Evolutionary conservation across 2,888 invertebrate species (phyloP), one percentile per base, ranked within the genome.

Genomic region (Melanchra persicariae): DNA sequence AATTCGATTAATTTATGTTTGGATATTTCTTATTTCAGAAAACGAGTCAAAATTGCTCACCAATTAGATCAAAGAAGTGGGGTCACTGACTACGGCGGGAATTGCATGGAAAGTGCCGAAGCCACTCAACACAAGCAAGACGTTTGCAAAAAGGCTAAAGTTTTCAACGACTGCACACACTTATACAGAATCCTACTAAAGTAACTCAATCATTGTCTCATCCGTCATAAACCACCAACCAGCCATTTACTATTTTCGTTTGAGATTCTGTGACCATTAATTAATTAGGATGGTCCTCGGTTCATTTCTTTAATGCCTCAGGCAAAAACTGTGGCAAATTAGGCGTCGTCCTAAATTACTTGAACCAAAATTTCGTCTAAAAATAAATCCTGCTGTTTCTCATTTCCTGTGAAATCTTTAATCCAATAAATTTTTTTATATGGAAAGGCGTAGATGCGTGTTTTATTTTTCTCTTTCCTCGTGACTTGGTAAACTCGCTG

Each of bases 121-220:
- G 92, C 93, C 0, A 90, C 92, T 0, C 92, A 92, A 47, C 94
- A 95, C 82, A 95, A 94, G 22, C 93, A 94, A 65, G 95, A 95
- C 63, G 95, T 95, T 43, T 95, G 95, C 88, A 93, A 91, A 82
- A 95, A 94, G 74, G 95, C 95, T 3, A 95, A 95, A 79, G 92
- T 93, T 0, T 95, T 95, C 83, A 95, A 95, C 82, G 95, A 95
- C 65, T 95, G 95, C 83, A 95, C 95, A 1, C 94, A 94, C 83
- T 86, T 95, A 19, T 95, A 94, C 72, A 90, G 89, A 77, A 92
- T 95, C 49, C 63, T 95, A 58, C 81, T 95, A 43, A 81, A 89
- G 84, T 91, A 90, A 89, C 84, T 24, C 60, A 19, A 37, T 43
- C 52, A 58, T 24, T 55, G n/a, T 65, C 49, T 54, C 51, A 62